Evolutionary conservation across 2,888 invertebrate genomes (phyloP).

Genomic region (Lasioglossum morio): DNA sequence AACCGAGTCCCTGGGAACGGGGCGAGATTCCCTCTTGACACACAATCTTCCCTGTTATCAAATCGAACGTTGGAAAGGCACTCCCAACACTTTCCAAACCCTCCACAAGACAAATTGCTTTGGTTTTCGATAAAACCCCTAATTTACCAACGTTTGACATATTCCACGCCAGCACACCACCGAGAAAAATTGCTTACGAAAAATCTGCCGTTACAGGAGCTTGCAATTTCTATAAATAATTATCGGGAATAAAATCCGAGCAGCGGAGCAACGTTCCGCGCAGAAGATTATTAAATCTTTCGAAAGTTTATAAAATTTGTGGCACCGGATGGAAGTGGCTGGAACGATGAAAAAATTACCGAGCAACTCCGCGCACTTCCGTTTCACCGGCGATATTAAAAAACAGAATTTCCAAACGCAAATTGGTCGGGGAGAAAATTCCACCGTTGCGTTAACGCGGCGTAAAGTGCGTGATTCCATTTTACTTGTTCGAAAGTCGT

Average conservation of each 20-base stretch:
- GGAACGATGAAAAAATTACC: neutral
- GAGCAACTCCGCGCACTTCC: neutral
- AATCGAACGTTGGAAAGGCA: neutral
- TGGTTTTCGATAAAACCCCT: neutral
- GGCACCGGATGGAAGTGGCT: neutral
- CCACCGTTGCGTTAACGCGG: neutral
- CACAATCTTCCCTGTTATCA: conserved; percentile 10
- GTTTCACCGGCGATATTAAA: neutral
- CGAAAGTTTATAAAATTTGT: neutral
- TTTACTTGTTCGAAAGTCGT: neutral
- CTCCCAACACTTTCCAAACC: neutral
- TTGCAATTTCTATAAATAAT: neutral
- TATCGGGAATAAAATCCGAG: neutral
- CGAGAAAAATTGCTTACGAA: neutral
- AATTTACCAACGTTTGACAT: neutral
- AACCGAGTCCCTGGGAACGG: neutral
- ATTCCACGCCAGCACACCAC: neutral
- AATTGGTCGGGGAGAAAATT: neutral
- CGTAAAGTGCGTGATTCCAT: neutral
- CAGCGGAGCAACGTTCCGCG: neutral
- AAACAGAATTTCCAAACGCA: neutral
- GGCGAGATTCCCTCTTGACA: neutral
- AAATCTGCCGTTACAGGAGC: neutral
- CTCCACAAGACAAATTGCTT: conserved; percentile 1
- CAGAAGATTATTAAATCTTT: neutral